A percentile compares a stretch with the other conserved stretches of the same genome.
These are phyloP conservation scores for Clitarchus hookeri DNA, from an alignment of 2,888 invertebrate genomes.

Conservation along the genomic window DNA sequence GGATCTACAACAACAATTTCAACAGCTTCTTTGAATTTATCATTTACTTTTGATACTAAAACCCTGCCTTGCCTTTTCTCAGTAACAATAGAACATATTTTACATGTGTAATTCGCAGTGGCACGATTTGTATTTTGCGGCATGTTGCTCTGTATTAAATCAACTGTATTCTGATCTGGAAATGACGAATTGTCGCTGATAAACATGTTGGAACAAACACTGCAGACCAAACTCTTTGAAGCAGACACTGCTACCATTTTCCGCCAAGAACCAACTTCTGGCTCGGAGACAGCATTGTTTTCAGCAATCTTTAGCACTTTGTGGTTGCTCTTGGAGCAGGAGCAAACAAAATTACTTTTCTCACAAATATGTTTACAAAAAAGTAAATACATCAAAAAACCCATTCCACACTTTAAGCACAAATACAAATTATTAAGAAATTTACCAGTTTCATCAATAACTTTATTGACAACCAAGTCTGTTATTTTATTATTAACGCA, in stretches of 20 bases:
- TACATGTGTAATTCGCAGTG: neutral
- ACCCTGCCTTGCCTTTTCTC: neutral
- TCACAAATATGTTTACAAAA: neutral
- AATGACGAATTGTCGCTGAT: neutral
- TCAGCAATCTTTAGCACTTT: neutral
- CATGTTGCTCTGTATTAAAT: neutral
- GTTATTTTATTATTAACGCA: neutral
- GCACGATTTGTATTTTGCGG: neutral
- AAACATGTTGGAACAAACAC: neutral
- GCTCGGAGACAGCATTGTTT: neutral
- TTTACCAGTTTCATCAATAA: neutral
- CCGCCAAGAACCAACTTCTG: neutral
- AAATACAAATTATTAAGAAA: neutral
- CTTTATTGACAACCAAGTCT: neutral
- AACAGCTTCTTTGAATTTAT: neutral
- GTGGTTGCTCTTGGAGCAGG: neutral
- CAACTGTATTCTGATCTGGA: neutral
- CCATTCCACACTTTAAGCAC: conserved; percentile 4
- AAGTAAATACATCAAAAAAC: neutral
- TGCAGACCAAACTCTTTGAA: neutral
- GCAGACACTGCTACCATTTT: neutral
- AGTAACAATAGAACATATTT: neutral
- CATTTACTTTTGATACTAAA: neutral
- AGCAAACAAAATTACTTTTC: neutral
- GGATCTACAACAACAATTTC: conserved; percentile 2